Evolutionary conservation across 2,797 vertebrate genomes (phyloP).

Genomic region (Nannoperca obscura): DNA sequence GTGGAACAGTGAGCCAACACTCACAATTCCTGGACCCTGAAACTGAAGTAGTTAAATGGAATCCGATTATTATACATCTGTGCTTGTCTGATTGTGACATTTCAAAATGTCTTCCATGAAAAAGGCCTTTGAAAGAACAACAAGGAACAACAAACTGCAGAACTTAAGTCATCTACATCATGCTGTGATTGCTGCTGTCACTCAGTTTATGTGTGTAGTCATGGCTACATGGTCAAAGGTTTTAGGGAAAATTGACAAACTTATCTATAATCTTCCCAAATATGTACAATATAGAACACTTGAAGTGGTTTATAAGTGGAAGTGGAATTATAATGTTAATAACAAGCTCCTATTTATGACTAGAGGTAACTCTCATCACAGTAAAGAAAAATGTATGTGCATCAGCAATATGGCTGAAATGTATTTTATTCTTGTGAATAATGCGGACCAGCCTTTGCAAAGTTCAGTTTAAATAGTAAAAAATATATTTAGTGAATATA

Average conservation of each 20-base stretch:
- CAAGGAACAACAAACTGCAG: neutral
- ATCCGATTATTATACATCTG: neutral
- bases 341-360: too few species aligned
- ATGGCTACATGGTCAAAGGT: neutral
- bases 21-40: neutral
- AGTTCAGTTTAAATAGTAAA: neutral
- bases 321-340: too few species aligned
- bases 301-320: too few species aligned
- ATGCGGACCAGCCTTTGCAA: neutral
- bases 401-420: too few species aligned
- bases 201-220: neutral
- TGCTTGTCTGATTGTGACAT: neutral
- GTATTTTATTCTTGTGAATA: neutral
- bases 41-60: neutral
- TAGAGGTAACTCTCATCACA: too few species aligned
- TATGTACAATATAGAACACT: too few species aligned
- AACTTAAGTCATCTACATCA: neutral
- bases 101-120: neutral
- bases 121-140: neutral
- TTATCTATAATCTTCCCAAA: neutral
- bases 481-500: neutral
- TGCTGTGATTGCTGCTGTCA: neutral
- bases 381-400: too few species aligned
- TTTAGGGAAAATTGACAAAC: neutral
- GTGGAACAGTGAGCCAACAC: neutral